Conservation (phyloP, 2,113 vertebrate genomes). For the Aythya baeri region DNA sequence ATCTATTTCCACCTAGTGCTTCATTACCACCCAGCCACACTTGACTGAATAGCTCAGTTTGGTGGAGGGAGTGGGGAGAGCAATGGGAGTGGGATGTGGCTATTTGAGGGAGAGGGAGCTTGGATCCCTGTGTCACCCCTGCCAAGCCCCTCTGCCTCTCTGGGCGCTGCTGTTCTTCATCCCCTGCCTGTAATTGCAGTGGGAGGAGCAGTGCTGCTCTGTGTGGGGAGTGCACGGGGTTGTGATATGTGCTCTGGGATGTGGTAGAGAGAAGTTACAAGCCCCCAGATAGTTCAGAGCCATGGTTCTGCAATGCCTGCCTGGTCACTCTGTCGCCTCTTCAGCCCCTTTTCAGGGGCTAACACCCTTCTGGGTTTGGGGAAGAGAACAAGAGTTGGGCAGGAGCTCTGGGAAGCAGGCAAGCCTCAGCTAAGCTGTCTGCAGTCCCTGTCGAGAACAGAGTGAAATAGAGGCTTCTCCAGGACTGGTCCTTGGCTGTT, state of each 20-base stretch:
- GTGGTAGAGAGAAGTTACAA: neutral
- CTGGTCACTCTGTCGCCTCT: neutral
- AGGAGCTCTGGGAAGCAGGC: neutral
- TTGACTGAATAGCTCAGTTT: neutral
- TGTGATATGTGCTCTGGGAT: neutral
- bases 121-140: neutral
- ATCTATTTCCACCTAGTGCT: conserved; percentile 6
- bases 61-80: neutral
- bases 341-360: neutral
- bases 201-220: neutral
- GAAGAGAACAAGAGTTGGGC: neutral
- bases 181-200: neutral
- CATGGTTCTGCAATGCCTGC: neutral
- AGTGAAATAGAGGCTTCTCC: neutral
- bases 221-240: neutral
- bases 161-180: neutral
- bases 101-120: rapidly evolving
- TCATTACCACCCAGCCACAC: neutral
- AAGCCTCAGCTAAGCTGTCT: neutral
- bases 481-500: neutral
- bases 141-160: neutral
- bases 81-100: neutral
- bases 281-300: neutral
- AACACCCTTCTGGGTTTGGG: neutral
- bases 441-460: neutral